Evolutionary conservation across 2,113 vertebrate species (phyloP), one percentile per base, ranked within the genome.

Genomic region (Rallus limicola): DNA sequence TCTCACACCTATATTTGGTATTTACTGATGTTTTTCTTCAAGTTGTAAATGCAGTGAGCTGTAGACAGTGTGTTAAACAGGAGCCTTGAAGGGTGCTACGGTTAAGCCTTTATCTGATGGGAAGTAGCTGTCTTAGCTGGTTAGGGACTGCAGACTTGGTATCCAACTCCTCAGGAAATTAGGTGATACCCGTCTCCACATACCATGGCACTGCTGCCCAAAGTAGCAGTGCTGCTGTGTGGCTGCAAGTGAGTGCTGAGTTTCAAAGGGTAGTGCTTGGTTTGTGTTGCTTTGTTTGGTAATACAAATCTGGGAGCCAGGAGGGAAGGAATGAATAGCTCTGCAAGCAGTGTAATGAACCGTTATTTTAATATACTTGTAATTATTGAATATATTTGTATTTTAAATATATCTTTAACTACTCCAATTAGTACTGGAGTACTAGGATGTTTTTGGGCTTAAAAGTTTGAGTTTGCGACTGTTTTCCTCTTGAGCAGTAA

Each of bases 111-210:
- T 25, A 9, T 11, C 58, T n/a, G 38, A 29, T 11, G 50, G 16
- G 50, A 44, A 34, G 74, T 17, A 31, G 69, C 52, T 58, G n/a
- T 33, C 16, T 1, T 5, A 50, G 42, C 26, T 34, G 1, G 4
- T 18, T 44, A 13, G 3, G 15, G 71, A 3, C 25, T 26, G 62
- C 75, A 31, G n/a, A 2, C 16, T 12, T 38, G 70, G 40, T 70
- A 56, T 16, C 60, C 52, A 8, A 1, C 50, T 69, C 28, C 5
- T 20, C 6, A 9, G 67, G 83, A 55, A 53, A 15, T 17, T 1
- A 16, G 33, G 13, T 10, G 64, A 16, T 4, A 1, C 2, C 2
- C 2, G 69, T 63, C 56, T 19, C 56, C 4, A 0, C 1, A 25
- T 33, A 1, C 50, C 16, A 7, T 16, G 1, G 48, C 17, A 1